These are phyloP conservation scores for Nasonovia ribisnigri DNA, from an alignment of 2,888 invertebrate species.

Conservation along the genomic window DNA sequence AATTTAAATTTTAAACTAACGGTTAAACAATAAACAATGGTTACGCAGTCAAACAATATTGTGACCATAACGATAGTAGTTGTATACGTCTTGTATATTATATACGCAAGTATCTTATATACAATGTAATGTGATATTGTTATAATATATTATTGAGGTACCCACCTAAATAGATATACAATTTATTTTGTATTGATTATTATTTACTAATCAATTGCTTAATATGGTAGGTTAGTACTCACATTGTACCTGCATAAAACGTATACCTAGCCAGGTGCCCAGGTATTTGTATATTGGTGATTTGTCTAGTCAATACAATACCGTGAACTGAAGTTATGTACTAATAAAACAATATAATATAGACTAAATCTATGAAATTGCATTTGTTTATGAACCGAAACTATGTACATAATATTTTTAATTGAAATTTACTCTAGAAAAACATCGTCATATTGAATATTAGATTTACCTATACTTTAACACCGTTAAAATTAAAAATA, in stretches of 20 bases:
- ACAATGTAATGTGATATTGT: not conserved
- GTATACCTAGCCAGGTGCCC: not conserved
- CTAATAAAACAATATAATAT: not conserved
- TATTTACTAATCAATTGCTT: no score
- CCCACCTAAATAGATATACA: not conserved
- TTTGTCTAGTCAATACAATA: not conserved
- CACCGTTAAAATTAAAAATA: not conserved
- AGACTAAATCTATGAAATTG: not conserved
- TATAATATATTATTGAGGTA: not conserved
- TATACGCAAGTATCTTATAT: no score
- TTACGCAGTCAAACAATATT: not conserved
- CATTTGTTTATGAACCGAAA: not conserved
- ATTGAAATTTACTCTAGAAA: not conserved
- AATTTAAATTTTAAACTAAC: not conserved
- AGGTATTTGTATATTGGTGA: not conserved
- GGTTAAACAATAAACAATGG: not conserved
- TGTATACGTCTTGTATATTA: not conserved
- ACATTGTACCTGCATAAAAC: not conserved
- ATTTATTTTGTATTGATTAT: not conserved
- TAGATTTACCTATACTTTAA: not conserved
- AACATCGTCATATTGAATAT: not conserved
- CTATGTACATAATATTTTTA: not conserved
- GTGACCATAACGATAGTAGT: not conserved
- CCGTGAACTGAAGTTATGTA: not conserved
- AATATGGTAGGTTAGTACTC: not conserved